Conservation (phyloP, 2,113 vertebrate species). For the Dermatemys mawii region DNA sequence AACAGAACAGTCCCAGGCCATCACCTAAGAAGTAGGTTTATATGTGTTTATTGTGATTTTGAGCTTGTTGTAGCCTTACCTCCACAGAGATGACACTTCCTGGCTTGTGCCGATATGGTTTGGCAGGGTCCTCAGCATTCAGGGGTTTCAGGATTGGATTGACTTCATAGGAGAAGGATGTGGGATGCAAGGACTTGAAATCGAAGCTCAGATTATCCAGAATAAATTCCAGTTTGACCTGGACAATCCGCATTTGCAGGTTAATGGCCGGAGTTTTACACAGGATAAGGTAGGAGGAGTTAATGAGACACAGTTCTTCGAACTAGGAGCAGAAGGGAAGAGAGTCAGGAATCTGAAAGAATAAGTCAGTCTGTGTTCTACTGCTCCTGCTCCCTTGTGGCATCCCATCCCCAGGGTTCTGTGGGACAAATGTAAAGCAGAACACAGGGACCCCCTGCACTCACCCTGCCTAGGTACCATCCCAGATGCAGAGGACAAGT, state of each 20-base stretch:
- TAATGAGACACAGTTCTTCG: conserved; percentile 86
- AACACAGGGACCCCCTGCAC: neutral
- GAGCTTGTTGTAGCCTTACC: conserved; percentile 71
- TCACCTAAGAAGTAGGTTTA: neutral
- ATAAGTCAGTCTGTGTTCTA: neutral
- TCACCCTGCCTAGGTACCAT: neutral
- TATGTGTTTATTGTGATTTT: fast-evolving
- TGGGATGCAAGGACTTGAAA: conserved; percentile 83
- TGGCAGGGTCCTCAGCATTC: conserved; percentile 85
- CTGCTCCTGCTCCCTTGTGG: neutral
- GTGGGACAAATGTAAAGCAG: neutral
- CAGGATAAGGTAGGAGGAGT: conserved; percentile 88
- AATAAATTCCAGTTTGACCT: conserved; percentile 88
- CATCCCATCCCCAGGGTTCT: neutral
- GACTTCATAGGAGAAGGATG: conserved; percentile 88
- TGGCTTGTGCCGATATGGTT: conserved; percentile 93
- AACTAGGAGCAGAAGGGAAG: conserved; percentile 78
- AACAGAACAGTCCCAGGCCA: neutral
- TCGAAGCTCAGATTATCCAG: conserved; percentile 93
- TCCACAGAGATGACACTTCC: conserved; percentile 97
- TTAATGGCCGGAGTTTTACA: conserved; percentile 90
- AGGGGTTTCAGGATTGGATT: conserved; percentile 86
- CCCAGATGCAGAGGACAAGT: neutral
- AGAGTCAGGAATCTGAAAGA: neutral
- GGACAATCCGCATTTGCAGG: conserved; percentile 66